phyloP scores from a whole-genome alignment of 2,888 invertebrate genomes.

The Trissoscelio sp. region DNA sequence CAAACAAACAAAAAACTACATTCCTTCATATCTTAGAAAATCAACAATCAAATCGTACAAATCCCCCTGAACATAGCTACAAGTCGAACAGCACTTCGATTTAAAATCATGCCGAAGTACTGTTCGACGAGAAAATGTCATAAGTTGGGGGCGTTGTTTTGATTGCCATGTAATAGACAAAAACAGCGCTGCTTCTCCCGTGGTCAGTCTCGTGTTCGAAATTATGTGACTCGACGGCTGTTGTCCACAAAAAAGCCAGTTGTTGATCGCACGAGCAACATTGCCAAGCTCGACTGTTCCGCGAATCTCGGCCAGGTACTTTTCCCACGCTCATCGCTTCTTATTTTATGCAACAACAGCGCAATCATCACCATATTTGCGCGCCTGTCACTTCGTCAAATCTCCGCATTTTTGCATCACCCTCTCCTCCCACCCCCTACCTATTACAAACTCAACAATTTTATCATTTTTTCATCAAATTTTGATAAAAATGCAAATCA shows the following conservation, averaged over 20 bases:
- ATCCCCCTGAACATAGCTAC: too few species aligned
- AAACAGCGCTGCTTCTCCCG: conserved; percentile 2
- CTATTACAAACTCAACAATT: too few species aligned
- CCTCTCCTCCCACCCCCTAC: too few species aligned
- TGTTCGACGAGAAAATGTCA: conserved; percentile 35
- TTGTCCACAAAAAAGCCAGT: not conserved
- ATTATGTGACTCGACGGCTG: conserved; percentile 20
- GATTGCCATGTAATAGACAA: conserved; percentile 46
- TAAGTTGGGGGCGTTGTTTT: conserved; percentile 58
- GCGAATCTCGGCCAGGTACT: conserved; percentile 5
- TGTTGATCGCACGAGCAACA: not conserved
- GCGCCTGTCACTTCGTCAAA: not conserved
- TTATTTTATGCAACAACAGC: conserved; percentile 5
- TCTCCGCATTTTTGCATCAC: too few species aligned
- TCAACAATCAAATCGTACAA: too few species aligned
- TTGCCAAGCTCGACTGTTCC: not conserved
- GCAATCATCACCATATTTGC: conserved; percentile 1
- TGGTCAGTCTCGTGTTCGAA: not conserved
- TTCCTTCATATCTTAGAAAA: too few species aligned
- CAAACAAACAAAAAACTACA: too few species aligned
- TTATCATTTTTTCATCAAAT: too few species aligned
- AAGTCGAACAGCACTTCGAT: too few species aligned
- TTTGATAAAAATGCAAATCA: too few species aligned
- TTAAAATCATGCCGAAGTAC: too few species aligned
- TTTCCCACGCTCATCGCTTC: not conserved